Conservation (phyloP, 2,797 vertebrate genomes). For the Eulemur albifrons region DNA sequence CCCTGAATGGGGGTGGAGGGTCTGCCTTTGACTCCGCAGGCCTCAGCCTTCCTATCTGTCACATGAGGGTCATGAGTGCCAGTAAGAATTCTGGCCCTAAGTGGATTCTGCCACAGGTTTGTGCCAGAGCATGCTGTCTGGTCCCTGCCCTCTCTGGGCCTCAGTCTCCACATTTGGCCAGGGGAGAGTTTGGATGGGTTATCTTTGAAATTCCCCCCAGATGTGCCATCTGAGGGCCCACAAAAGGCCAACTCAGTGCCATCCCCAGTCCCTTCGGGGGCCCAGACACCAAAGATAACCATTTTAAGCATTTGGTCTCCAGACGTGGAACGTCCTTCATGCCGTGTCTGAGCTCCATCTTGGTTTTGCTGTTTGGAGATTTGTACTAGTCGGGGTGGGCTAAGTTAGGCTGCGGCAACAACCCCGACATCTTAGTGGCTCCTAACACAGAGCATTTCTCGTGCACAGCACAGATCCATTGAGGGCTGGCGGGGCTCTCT, state of each 20-base stretch:
- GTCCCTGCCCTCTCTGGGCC: background rate
- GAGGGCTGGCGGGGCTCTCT: background rate
- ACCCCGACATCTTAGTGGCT: background rate
- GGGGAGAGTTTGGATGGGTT: background rate
- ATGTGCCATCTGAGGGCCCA: background rate
- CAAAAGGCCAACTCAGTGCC: background rate
- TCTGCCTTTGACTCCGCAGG: background rate
- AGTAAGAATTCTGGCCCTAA: background rate
- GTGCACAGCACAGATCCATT: fast-evolving
- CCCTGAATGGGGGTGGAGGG: background rate
- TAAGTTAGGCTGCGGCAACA: background rate
- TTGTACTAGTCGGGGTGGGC: background rate
- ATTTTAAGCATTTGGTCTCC: background rate
- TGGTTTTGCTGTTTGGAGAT: background rate
- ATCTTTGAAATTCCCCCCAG: background rate
- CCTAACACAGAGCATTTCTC: background rate
- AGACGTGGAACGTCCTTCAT: background rate
- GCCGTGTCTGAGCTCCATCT: background rate
- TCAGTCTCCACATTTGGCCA: background rate
- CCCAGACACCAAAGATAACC: background rate
- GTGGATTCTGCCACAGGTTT: background rate
- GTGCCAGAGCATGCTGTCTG: background rate
- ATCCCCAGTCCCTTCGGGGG: background rate
- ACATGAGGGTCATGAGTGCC: background rate
- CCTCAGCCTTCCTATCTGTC: background rate